A percentile compares a stretch with the other conserved stretches of the same genome.
phyloP scores from a whole-genome alignment of 2,797 vertebrate species.

The Oreonectes daqikongensis region DNA sequence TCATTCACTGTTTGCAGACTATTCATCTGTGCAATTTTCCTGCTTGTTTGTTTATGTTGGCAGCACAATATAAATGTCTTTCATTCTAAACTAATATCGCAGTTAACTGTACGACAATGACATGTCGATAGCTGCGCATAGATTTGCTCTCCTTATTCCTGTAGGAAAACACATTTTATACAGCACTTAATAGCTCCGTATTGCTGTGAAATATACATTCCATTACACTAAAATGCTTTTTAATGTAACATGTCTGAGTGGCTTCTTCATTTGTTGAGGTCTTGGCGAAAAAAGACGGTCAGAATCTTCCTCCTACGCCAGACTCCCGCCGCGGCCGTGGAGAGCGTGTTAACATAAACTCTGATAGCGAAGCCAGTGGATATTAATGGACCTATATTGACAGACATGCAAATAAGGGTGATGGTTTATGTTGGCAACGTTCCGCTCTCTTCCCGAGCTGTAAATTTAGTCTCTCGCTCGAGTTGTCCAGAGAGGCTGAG shows the following conservation, averaged over 20 bases:
- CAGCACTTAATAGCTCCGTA: constrained; percentile 9
- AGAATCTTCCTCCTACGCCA: constrained; percentile 27
- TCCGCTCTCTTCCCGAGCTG: constrained; percentile 29
- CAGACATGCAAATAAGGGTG: constrained; percentile 54
- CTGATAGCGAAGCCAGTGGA: constrained; percentile 22
- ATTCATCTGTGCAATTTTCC: not conserved
- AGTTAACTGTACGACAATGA: constrained; percentile 19
- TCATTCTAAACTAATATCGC: constrained; percentile 10
- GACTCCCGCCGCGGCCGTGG: constrained; percentile 23
- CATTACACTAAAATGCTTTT: constrained; percentile 38
- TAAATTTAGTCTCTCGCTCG: constrained; percentile 52
- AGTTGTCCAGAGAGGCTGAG: constrained; percentile 42
- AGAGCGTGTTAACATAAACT: constrained; percentile 42
- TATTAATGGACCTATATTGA: constrained; percentile 54
- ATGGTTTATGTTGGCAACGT: constrained; percentile 53
- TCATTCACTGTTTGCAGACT: not conserved
- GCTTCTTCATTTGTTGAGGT: constrained; percentile 44
- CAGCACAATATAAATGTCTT: not conserved
- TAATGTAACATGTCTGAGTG: constrained; percentile 32
- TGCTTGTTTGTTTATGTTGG: constrained; percentile 28
- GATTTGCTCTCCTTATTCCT: constrained; percentile 13
- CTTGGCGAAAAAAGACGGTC: constrained; percentile 33
- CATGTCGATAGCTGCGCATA: constrained; percentile 19
- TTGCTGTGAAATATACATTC: constrained; percentile 14
- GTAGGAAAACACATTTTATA: constrained; percentile 19